Evolutionary conservation across 2,113 vertebrate genomes (phyloP).

Genomic region (Indicator maculatus): DNA sequence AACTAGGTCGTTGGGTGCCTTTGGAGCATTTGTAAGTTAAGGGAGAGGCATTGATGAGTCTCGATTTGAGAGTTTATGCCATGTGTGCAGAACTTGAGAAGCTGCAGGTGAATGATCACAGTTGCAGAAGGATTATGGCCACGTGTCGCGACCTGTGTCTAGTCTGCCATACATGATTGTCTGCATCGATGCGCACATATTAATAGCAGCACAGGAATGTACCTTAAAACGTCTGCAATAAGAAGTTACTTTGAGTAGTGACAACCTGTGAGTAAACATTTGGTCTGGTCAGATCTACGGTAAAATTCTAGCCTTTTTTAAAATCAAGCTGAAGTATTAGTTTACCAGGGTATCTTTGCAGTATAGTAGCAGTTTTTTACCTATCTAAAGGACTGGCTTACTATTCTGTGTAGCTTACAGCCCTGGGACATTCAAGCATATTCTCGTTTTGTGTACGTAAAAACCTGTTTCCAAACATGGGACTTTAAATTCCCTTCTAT

Average conservation of each 20-base stretch:
- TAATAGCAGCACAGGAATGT: neutral
- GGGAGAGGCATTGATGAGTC: neutral
- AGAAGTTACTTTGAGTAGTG: neutral
- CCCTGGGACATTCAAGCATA: neutral
- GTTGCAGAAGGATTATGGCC: neutral
- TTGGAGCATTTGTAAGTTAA: conserved; percentile 21
- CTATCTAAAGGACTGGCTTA: neutral
- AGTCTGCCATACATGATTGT: fast-evolving
- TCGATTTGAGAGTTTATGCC: neutral
- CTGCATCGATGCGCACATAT: fast-evolving
- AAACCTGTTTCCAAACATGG: neutral
- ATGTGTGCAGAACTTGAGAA: neutral
- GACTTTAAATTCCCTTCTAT: neutral
- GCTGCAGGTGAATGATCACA: neutral
- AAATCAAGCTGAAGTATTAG: neutral
- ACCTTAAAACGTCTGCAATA: neutral
- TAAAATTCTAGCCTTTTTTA: neutral
- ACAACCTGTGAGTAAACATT: neutral
- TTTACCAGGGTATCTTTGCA: neutral
- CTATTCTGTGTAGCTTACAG: neutral
- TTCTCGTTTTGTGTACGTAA: neutral
- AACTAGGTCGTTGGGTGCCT: conserved; percentile 34
- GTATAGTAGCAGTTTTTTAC: neutral
- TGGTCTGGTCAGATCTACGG: neutral
- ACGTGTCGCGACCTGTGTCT: fast-evolving